Percentiles rank a stretch among this genome's conserved stretches.
Evolutionary conservation across 2,888 invertebrate species (phyloP).

Genomic region (Leptinotarsa haldemani): DNA sequence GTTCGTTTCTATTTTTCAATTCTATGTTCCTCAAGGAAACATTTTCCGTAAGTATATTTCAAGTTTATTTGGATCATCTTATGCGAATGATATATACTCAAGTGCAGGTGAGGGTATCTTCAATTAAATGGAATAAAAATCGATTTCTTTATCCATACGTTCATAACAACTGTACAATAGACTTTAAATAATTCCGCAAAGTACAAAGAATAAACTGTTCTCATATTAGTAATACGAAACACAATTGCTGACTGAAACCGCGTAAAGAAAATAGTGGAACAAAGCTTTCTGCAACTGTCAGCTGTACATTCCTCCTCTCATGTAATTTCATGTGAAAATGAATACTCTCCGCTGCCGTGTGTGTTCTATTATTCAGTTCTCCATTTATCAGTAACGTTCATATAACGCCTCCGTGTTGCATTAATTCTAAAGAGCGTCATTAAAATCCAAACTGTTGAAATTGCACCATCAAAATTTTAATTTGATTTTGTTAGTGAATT

Average conservation of each 20-base stretch:
- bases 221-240: background rate
- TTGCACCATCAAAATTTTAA: background rate
- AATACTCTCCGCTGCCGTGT: background rate
- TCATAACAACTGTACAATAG: too few species aligned
- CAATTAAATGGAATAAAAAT: too few species aligned
- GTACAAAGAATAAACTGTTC: background rate
- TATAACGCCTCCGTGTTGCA: background rate
- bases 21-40: too few species aligned
- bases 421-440: background rate
- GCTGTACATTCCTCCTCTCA: background rate
- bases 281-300: constrained; percentile 5
- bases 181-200: background rate
- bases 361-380: background rate
- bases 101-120: too few species aligned
- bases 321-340: constrained; percentile 5
- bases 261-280: background rate
- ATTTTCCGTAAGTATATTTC: too few species aligned
- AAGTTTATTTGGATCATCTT: too few species aligned
- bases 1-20: too few species aligned
- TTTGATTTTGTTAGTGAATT: background rate
- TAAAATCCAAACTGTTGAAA: background rate
- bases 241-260: background rate
- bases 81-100: too few species aligned
- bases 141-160: too few species aligned
- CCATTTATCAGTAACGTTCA: background rate